These are phyloP conservation scores for Umimayanthus chanpuru DNA, from an alignment of 92 coral and sea anemone genomes.

Conservation along the genomic window DNA sequence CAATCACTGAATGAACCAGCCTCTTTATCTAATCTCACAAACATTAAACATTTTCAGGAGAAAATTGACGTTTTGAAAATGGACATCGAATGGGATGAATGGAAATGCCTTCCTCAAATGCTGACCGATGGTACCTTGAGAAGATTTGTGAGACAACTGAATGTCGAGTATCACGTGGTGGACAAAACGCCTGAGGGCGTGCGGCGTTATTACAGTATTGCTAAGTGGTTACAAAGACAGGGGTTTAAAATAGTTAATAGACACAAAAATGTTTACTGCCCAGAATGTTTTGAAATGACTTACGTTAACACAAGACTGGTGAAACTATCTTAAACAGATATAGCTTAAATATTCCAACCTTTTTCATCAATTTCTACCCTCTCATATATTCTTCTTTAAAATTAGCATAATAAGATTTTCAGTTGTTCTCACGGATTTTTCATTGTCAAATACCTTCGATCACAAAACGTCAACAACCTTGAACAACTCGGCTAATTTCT, in stretches of 20 bases:
- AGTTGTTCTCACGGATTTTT: too few relatives aligned
- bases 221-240: constrained; percentile 83
- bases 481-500: too few relatives aligned
- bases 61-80: constrained; percentile 82
- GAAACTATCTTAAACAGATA: constrained; percentile 28
- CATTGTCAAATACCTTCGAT: too few relatives aligned
- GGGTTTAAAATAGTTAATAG: constrained; percentile 74
- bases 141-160: constrained; percentile 73
- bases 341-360: background rate
- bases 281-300: constrained; percentile 81
- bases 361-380: too few relatives aligned
- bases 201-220: constrained; percentile 72
- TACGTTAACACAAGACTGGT: constrained; percentile 77
- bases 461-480: too few relatives aligned
- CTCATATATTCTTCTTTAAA: too few relatives aligned
- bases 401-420: too few relatives aligned
- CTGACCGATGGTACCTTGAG: constrained; percentile 76
- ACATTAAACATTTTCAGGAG: constrained; percentile 33
- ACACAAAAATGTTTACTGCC: constrained; percentile 79
- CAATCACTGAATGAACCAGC: background rate
- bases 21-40: background rate
- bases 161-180: constrained; percentile 75
- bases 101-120: constrained; percentile 91
- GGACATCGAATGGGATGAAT: constrained; percentile 92
- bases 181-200: constrained; percentile 44